Evolutionary conservation across 2,113 vertebrate species (phyloP).

Genomic region (Micromys minutus): DNA sequence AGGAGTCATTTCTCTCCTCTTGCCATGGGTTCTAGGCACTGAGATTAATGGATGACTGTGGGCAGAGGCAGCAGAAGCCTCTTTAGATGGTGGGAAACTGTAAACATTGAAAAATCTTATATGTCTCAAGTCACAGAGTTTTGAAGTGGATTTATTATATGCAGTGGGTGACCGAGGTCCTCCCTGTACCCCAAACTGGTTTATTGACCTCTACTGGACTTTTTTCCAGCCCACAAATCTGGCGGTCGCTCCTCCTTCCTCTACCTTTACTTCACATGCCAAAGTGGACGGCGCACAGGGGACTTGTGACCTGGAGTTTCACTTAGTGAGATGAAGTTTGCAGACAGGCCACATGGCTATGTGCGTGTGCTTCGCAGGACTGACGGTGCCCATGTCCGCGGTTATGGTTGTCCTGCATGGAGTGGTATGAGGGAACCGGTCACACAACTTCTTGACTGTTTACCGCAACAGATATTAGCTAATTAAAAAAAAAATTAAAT

Average conservation of each 20-base stretch:
- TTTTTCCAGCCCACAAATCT: background rate
- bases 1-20: background rate
- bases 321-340: background rate
- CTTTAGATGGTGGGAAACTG: background rate
- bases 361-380: background rate
- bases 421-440: no score
- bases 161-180: background rate
- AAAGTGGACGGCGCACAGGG: background rate
- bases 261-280: background rate
- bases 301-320: background rate
- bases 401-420: no score
- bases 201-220: background rate
- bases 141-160: conserved; percentile 1
- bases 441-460: no score
- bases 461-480: background rate
- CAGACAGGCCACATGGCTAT: background rate
- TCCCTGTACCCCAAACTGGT: background rate
- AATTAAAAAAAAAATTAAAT: background rate
- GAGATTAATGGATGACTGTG: background rate
- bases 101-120: background rate
- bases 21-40: background rate
- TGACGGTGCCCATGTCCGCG: background rate
- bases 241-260: background rate
- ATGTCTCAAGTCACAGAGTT: background rate
- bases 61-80: background rate